These are phyloP conservation scores for Gadopsis bispinosus DNA, from an alignment of 2,797 vertebrate genomes.

Conservation along the genomic window DNA sequence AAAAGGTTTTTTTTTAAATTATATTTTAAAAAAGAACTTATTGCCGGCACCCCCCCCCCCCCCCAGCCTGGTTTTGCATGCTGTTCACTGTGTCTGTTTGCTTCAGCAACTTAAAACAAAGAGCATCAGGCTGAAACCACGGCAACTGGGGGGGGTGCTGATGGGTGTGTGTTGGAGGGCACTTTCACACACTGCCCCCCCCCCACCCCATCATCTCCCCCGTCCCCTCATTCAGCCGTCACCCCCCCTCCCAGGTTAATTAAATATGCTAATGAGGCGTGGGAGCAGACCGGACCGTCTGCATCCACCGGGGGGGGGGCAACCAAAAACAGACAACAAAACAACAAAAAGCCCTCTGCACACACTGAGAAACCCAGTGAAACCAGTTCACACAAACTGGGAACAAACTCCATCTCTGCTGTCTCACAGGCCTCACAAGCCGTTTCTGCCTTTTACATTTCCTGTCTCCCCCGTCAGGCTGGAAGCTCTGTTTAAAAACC, in stretches of 20 bases:
- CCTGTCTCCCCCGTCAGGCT: not conserved
- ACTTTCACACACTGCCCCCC: slow-evolving; percentile 93
- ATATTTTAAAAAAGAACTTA: too few species aligned
- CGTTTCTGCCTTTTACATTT: not conserved
- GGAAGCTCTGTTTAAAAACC: not conserved
- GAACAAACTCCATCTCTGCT: not conserved
- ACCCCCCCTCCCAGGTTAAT: slow-evolving; percentile 85
- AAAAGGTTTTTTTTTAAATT: too few species aligned
- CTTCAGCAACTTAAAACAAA: slow-evolving; percentile 96
- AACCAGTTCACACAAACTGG: not conserved
- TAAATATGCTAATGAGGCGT: slow-evolving; percentile 99
- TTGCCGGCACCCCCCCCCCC: too few species aligned
- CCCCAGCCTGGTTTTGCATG: slow-evolving; percentile 63
- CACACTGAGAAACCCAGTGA: not conserved
- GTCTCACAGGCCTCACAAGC: not conserved
- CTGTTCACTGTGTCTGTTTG: slow-evolving; percentile 62
- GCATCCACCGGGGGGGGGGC: slow-evolving; percentile 82
- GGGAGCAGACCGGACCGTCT: slow-evolving; percentile 90
- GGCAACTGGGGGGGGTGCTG: slow-evolving; percentile 67
- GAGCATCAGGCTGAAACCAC: slow-evolving; percentile 89
- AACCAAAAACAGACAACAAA: slow-evolving; percentile 13
- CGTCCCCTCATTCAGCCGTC: slow-evolving; percentile 72
- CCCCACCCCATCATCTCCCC: slow-evolving; percentile 73
- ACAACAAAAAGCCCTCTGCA: slow-evolving; percentile 17
- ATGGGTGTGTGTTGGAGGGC: slow-evolving; percentile 83